Base-by-base conservation (phyloP, 1,140 invertebrate genomes). In the Epicauta chinensis region DNA sequence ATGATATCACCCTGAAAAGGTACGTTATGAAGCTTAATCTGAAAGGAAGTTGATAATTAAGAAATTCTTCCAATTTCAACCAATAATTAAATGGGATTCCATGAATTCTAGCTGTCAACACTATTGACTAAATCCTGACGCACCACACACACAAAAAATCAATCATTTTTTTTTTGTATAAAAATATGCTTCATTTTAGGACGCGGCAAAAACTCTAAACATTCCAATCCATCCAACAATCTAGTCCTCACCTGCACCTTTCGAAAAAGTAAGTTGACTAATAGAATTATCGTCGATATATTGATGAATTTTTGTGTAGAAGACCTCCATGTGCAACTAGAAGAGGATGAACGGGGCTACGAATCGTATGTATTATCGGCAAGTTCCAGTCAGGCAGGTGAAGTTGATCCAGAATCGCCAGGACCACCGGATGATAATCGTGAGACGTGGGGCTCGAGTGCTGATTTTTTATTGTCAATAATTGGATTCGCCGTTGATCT, bases 401-500 rank as follows among this genome's bases (percentile, higher is more conserved):
- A 68, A 48, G 59, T 59, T 9, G 64, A 67, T 53, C 55, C 63
- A 14, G 60, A 68, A 47, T 68, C 65, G 32, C 58, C 61, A 29
- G 31, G 36, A 64, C 72, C 68, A 62, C 60, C 69, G 44, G 71
- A 72, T 37, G 82, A 86, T 53, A 78, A 77, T 11, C 71, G 89
- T 30, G 89, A 91, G 67, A 91, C 86, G 0, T 93, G 89, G 90
- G 84, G 82, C 7, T 89, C 88, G 16, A 93, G 93, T 59, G 84
- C 89, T 3, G 93, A 96, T 66, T 96, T 96, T 70, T 79, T 97
- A 9, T 77, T 97, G 2, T 93, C 91, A 13, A 90, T 94, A 49
- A 91, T 94, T 57, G 91, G 91, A 2, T 93, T 93, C 60, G 91
- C 91, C 0, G 91, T 94, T 1, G 91, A 93, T 73, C 74, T 95